phyloP scores from a whole-genome alignment of 2,888 invertebrate genomes.

The Rosalia funebris region DNA sequence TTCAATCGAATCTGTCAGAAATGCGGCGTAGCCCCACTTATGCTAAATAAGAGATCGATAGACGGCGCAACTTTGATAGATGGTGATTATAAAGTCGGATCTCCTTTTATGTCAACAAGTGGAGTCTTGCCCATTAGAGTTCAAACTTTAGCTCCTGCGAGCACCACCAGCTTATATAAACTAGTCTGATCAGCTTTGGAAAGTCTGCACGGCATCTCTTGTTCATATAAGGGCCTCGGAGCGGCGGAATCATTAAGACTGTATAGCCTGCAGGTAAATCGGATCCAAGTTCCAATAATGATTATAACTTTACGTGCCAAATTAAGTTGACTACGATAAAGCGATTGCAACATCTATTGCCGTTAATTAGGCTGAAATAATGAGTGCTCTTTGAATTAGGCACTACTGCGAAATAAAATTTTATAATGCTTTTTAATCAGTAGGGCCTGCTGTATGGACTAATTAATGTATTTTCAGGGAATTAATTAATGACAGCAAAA shows the following conservation, averaged over 20 bases:
- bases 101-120: conserved; percentile 28
- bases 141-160: conserved; percentile 25
- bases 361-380: conserved; percentile 42
- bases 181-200: conserved; percentile 26
- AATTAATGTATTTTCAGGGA: conserved; percentile 34
- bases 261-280: conserved; percentile 27
- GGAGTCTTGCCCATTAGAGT: conserved; percentile 27
- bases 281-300: conserved; percentile 34
- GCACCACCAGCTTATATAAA: conserved; percentile 26
- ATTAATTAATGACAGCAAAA: conserved; percentile 30
- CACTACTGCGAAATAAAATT: conserved; percentile 37
- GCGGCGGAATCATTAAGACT: conserved; percentile 24
- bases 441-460: conserved; percentile 25
- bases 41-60: conserved; percentile 23
- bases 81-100: conserved; percentile 20
- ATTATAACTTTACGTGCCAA: conserved; percentile 43
- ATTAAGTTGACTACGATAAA: conserved; percentile 39
- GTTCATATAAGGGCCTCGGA: conserved; percentile 17
- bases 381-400: conserved; percentile 36
- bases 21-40: too few relatives aligned
- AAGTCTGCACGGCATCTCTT: conserved; percentile 16
- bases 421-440: conserved; percentile 38
- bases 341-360: conserved; percentile 35
- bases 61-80: conserved; percentile 22
- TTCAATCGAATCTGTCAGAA: too few relatives aligned